phyloP scores from a whole-genome alignment of 1,140 invertebrate species.

The Bombus balteatus region DNA sequence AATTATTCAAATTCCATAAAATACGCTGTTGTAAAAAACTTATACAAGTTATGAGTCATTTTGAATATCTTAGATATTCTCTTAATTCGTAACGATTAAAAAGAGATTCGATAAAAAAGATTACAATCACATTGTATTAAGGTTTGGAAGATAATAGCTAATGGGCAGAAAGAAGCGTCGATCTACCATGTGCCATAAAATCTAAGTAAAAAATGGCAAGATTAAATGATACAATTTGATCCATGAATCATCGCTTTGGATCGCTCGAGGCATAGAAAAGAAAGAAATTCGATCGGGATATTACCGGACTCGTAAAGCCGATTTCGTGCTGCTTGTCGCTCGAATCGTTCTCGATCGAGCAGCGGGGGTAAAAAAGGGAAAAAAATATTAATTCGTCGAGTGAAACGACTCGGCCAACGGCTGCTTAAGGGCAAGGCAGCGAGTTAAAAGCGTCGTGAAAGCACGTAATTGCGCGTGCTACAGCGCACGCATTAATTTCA shows the following conservation, averaged over 20 bases:
- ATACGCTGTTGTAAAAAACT: too few relatives aligned
- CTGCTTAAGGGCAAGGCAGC: constrained; percentile 38
- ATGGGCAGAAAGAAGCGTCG: too few relatives aligned
- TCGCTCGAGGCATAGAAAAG: not conserved
- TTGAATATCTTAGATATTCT: too few relatives aligned
- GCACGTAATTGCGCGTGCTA: constrained; percentile 48
- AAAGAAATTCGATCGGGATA: not conserved
- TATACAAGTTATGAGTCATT: too few relatives aligned
- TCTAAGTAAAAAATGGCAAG: not conserved
- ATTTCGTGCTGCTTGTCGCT: constrained; percentile 7
- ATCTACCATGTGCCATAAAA: not conserved
- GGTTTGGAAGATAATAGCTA: not conserved
- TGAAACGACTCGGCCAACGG: constrained; percentile 7
- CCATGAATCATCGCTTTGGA: not conserved
- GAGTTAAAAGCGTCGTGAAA: constrained; percentile 59
- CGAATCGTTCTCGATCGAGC: not conserved
- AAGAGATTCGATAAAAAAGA: not conserved
- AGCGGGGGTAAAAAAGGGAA: not conserved
- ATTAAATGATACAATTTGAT: not conserved
- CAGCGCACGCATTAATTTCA: constrained; percentile 54
- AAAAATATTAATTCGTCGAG: constrained; percentile 8
- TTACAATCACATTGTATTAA: not conserved
- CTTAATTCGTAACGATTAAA: not conserved
- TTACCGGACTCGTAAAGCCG: not conserved
- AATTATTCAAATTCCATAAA: too few relatives aligned